phyloP scores from a whole-genome alignment of 2,113 vertebrate species.

The Herpailurus yagouaroundi region DNA sequence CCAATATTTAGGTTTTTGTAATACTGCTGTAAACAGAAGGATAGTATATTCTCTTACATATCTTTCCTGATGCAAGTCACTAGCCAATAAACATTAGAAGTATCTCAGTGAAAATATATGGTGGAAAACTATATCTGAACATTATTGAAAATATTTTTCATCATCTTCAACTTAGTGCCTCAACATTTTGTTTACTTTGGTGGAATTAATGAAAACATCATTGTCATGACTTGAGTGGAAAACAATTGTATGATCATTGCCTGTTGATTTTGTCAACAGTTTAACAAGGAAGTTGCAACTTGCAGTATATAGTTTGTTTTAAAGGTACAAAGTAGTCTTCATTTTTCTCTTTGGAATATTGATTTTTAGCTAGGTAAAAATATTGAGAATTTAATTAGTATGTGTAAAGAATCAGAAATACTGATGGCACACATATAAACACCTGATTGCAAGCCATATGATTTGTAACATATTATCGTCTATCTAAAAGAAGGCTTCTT shows the following conservation, averaged over 20 bases:
- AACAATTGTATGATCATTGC: not conserved
- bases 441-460: not conserved
- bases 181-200: not conserved
- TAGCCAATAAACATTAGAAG: not conserved
- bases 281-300: constrained; percentile 16
- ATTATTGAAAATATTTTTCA: constrained; percentile 27
- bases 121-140: not conserved
- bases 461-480: not conserved
- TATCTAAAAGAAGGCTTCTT: not conserved
- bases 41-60: not conserved
- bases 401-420: constrained; percentile 4
- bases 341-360: constrained; percentile 36
- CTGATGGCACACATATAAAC: not conserved
- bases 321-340: constrained; percentile 42
- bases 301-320: constrained; percentile 38
- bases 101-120: not conserved
- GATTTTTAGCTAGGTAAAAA: constrained; percentile 35
- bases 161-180: not conserved
- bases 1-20: not conserved
- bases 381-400: constrained; percentile 18
- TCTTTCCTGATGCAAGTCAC: not conserved
- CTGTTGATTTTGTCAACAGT: not conserved
- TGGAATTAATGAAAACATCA: not conserved
- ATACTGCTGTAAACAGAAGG: not conserved
- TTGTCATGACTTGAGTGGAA: not conserved